These are phyloP conservation scores for Phymanthus crucifer DNA, from an alignment of 92 coral and sea anemone genomes.

Conservation along the genomic window DNA sequence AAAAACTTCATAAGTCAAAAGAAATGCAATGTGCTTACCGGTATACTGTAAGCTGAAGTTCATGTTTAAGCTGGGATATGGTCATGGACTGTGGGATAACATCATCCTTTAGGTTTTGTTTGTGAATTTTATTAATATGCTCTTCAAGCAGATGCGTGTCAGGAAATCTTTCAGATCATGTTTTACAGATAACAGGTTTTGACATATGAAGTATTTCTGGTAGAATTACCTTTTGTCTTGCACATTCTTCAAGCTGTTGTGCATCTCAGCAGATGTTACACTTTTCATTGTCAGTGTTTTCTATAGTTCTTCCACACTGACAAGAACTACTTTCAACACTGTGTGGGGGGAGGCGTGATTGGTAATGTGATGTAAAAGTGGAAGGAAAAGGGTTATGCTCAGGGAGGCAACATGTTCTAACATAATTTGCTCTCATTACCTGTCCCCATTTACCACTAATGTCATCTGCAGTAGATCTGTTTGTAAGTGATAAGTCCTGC, in stretches of 20 bases:
- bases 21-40: too few relatives aligned
- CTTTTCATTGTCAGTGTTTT: not conserved
- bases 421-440: conserved; percentile 36
- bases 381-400: conserved; percentile 51
- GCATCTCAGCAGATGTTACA: not conserved
- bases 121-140: conserved; percentile 12
- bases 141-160: conserved; percentile 36
- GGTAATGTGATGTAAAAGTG: conserved; percentile 19
- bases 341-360: not conserved
- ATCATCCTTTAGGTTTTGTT: conserved; percentile 12
- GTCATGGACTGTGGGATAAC: conserved; percentile 50
- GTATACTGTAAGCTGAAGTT: conserved; percentile 39
- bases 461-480: conserved; percentile 33
- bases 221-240: not conserved
- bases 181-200: conserved; percentile 40
- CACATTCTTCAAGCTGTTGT: not conserved
- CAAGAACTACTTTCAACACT: not conserved
- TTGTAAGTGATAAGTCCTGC: conserved; percentile 35
- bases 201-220: conserved; percentile 13
- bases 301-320: not conserved
- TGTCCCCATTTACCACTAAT: conserved; percentile 50
- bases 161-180: conserved; percentile 44
- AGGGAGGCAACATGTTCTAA: conserved; percentile 39
- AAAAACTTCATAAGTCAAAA: too few relatives aligned
- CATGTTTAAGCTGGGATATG: conserved; percentile 43